Percentiles rank a stretch among this genome's conserved stretches.
These are phyloP conservation scores for Coregonus suidteri DNA, from an alignment of 2,797 vertebrate genomes.

Conservation along the genomic window DNA sequence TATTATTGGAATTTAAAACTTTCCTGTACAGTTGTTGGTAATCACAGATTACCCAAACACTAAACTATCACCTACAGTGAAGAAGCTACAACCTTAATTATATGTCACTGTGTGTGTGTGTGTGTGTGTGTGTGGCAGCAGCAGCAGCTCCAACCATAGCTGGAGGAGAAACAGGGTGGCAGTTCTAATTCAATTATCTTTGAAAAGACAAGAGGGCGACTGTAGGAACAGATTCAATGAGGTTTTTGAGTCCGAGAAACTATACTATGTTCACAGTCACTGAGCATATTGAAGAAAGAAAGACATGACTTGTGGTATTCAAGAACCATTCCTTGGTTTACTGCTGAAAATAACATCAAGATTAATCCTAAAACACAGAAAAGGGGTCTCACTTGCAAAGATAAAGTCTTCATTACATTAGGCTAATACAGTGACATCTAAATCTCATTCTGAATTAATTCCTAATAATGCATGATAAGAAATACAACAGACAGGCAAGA, in stretches of 20 bases:
- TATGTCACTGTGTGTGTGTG: not conserved
- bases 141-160: not conserved
- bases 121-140: slow-evolving; percentile 4
- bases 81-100: not conserved
- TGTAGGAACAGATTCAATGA: not conserved
- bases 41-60: slow-evolving; percentile 21
- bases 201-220: not conserved
- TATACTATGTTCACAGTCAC: not conserved
- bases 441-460: not conserved
- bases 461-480: not conserved
- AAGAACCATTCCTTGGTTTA: not conserved
- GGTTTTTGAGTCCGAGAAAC: not conserved
- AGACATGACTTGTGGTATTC: not conserved
- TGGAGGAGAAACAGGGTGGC: not conserved
- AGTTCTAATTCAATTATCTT: slow-evolving; percentile 12
- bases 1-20: slow-evolving; percentile 4
- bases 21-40: slow-evolving; percentile 13
- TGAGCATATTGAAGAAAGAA: not conserved
- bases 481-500: not conserved
- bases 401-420: not conserved
- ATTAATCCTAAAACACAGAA: not conserved
- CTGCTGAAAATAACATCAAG: not conserved
- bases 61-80: slow-evolving; percentile 1
- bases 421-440: not conserved
- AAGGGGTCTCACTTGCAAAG: not conserved